A percentile compares a stretch with the other conserved stretches of the same genome.
Conservation (phyloP, 2,113 vertebrate species). For the Athene cunicularia region DNA sequence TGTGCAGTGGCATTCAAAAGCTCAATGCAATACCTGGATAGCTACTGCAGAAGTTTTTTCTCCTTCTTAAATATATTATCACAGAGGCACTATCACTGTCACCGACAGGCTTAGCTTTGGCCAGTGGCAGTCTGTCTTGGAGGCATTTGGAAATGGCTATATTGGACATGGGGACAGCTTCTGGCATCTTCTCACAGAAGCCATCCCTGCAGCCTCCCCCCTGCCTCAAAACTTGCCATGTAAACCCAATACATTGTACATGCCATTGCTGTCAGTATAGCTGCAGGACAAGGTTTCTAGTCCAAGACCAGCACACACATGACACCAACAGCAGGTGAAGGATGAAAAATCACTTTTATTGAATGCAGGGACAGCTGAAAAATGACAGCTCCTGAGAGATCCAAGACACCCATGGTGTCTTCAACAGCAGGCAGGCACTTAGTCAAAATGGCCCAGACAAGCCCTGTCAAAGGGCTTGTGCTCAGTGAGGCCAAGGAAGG, state of each 20-base stretch:
- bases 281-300: background rate
- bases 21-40: background rate
- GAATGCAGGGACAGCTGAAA: background rate
- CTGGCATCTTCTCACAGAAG: background rate
- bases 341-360: background rate
- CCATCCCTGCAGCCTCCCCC: too few relatives aligned
- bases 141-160: background rate
- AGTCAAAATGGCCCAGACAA: background rate
- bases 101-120: background rate
- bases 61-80: background rate
- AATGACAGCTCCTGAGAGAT: background rate
- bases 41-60: background rate
- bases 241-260: background rate
- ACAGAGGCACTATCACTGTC: rapidly evolving
- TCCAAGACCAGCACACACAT: background rate
- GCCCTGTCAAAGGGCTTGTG: background rate
- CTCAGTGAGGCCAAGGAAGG: background rate
- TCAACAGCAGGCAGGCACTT: background rate
- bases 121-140: rapidly evolving
- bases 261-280: background rate
- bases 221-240: background rate
- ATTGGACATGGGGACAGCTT: background rate
- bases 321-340: background rate
- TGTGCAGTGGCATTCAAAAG: background rate
- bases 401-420: rapidly evolving